Evolutionary conservation across 2,113 vertebrate genomes (phyloP), one percentile per base, ranked within the genome.

Genomic region (Oncorhynchus nerka): DNA sequence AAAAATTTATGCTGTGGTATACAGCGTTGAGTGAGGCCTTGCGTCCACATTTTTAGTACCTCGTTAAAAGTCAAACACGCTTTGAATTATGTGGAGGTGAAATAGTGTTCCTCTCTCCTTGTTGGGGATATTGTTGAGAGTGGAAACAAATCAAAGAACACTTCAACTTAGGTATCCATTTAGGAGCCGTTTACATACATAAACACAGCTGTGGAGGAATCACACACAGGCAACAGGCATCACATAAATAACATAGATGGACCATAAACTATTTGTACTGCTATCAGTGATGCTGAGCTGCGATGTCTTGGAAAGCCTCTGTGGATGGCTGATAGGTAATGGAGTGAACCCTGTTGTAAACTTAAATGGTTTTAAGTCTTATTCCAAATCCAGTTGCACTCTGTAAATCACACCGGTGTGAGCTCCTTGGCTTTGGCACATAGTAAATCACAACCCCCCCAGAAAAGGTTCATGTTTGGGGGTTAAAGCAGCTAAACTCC

Each of bases 41-140:
- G 86, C 84, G 89, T 89, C 85, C 78, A 70, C 86, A 62, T 86
- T 90, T 89, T 90, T 91, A 91, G 89, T 88, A 86, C 89, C 85
- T 89, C 79, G 75, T 93, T 92, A 92, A 91, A 89, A 91, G 88
- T 85, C 84, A 81, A 84, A 81, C 85, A 68, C 81, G 72, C 70
- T 76, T 83, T 91, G 87, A 89, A 91, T 90, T 87, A 92, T 89
- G 80, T 71, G 83, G 77, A 85, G 70, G 0, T 84, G 78, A 91
- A 89, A 88, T 86, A 89, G 88, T 88, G 85, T 88, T 83, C 78
- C 72, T 73, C 79, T 80, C 75, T 71, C 75, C 67, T 30, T 3
- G 15, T 67, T 71, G 70, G 77, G 81, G 71, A 70, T 74, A 80
- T 75, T 82, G 82, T 83, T 78, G 57, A 69, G 20, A 68, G 68